phyloP scores from a whole-genome alignment of 1,140 invertebrate genomes.

The Ostrea edulis region DNA sequence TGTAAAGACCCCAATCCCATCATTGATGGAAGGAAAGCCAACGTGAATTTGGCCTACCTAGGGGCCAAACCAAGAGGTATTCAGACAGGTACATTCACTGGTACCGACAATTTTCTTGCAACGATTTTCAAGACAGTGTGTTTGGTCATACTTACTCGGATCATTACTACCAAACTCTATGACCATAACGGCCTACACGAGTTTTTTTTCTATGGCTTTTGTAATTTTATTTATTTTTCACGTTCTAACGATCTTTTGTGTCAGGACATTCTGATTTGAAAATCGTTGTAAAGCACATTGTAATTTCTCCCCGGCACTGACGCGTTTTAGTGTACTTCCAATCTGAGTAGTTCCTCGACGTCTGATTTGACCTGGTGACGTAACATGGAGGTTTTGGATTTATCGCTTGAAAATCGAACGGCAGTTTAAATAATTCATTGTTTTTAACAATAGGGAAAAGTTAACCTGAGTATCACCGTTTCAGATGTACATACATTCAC shows the following conservation, averaged over 20 bases:
- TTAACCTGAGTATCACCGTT: not conserved
- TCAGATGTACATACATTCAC: not conserved
- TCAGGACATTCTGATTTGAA: not conserved
- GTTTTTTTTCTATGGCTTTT: not conserved
- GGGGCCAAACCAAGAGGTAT: conserved; percentile 93
- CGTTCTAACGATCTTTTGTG: not conserved
- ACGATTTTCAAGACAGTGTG: not conserved
- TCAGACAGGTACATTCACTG: conserved; percentile 59
- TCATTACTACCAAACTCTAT: not conserved
- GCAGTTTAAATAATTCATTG: conserved; percentile 18
- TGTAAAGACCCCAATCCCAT: conserved; percentile 99
- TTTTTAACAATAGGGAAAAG: not conserved
- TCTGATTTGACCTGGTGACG: not conserved
- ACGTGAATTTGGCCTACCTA: conserved; percentile 98
- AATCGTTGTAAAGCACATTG: not conserved
- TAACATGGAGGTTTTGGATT: conserved; percentile 13
- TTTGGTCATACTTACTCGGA: not conserved
- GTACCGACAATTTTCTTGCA: conserved; percentile 2
- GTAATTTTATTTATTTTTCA: no score
- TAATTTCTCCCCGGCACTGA: not conserved
- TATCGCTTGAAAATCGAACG: conserved; percentile 6
- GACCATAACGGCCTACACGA: not conserved
- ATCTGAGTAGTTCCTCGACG: not conserved
- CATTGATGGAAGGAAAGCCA: conserved; percentile 98
- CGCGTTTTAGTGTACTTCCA: not conserved